Percentiles rank a stretch among this genome's conserved stretches.
Conservation (phyloP, 2,888 invertebrate species). For the Lapara coniferarum region DNA sequence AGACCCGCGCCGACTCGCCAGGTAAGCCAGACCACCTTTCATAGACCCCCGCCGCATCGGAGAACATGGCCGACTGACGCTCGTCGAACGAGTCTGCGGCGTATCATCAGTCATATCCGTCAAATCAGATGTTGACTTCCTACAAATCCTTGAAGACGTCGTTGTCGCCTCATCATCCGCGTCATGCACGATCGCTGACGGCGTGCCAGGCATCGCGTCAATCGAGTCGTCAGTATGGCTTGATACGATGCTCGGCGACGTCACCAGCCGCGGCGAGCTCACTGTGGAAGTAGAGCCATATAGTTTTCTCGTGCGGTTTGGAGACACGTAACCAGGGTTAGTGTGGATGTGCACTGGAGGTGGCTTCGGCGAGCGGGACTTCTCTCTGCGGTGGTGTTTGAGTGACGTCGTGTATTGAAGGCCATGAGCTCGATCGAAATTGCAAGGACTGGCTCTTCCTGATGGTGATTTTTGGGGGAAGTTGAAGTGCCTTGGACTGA, state of each 20-base stretch:
- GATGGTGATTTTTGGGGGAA: conserved; percentile 79
- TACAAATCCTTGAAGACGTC: conserved; percentile 80
- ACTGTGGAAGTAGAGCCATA: conserved; percentile 78
- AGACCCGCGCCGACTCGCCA: conserved; percentile 94
- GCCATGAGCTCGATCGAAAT: conserved; percentile 61
- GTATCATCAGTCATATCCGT: conserved; percentile 85
- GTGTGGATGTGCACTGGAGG: conserved; percentile 84
- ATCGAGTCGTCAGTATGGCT: conserved; percentile 78
- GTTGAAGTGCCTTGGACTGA: conserved; percentile 84
- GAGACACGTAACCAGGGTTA: conserved; percentile 85
- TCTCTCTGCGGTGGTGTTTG: conserved; percentile 72
- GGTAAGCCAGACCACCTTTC: conserved; percentile 88
- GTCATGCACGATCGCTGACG: conserved; percentile 68
- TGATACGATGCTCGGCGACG: conserved; percentile 78
- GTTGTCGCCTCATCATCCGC: conserved; percentile 77
- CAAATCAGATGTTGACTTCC: conserved; percentile 91
- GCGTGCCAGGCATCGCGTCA: conserved; percentile 72
- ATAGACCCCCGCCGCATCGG: conserved; percentile 87
- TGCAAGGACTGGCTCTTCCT: conserved; percentile 74
- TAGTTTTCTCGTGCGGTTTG: conserved; percentile 71
- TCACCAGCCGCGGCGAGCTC: conserved; percentile 69
- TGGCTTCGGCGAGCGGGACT: conserved; percentile 75
- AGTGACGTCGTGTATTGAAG: conserved; percentile 73
- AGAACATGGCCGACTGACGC: conserved; percentile 85
- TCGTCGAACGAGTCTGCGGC: conserved; percentile 84